Evolutionary conservation across 2,888 invertebrate species (phyloP).

Genomic region (Caenorhabditis sp.): DNA sequence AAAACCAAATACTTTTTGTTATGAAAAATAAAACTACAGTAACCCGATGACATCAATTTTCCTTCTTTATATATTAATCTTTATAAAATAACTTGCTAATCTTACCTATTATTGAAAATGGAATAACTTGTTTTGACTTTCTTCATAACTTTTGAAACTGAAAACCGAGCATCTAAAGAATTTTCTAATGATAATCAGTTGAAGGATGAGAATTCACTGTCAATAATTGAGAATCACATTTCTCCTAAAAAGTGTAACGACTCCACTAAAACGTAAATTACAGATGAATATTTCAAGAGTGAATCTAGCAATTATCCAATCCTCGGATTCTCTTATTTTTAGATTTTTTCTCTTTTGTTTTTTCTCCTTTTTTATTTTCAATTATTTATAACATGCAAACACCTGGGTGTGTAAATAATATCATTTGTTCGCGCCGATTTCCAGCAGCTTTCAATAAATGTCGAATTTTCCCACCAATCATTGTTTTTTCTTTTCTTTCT

Average conservation of each 20-base stretch:
- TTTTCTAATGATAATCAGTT: no score
- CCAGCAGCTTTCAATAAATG: background rate
- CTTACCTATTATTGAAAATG: no score
- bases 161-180: no score
- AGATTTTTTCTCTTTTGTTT: conserved; percentile 26
- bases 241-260: conserved; percentile 7
- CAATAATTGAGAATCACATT: conserved; percentile 8
- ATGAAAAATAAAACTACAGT: no score
- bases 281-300: background rate
- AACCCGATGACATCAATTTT: no score
- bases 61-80: no score
- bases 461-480: conserved; percentile 11
- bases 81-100: no score
- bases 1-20: no score
- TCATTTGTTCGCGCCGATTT: conserved; percentile 15
- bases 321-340: conserved; percentile 18
- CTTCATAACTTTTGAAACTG: no score
- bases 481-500: conserved; percentile 9
- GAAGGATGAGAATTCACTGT: no score
- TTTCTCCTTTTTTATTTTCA: conserved; percentile 1
- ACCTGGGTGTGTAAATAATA: conserved; percentile 16
- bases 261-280: conserved; percentile 24
- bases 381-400: conserved; percentile 25
- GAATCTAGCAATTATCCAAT: conserved; percentile 30
- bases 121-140: no score